Evolutionary conservation across 1,140 invertebrate species (phyloP).

Genomic region (Tetramorium alpestre): DNA sequence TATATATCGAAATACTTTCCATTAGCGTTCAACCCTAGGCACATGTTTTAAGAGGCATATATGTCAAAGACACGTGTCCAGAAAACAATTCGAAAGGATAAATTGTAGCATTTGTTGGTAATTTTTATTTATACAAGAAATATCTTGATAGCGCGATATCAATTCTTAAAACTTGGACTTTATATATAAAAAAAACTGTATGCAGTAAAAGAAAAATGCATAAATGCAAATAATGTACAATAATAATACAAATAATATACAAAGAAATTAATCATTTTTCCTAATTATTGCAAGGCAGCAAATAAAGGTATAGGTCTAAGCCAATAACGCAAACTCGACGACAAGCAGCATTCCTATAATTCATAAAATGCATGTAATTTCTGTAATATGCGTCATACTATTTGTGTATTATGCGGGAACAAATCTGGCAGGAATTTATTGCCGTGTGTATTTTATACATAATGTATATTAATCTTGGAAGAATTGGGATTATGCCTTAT

Average conservation of each 20-base stretch:
- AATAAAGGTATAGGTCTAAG: slow-evolving; percentile 6
- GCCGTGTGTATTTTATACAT: slow-evolving; percentile 68
- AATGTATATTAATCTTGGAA: slow-evolving; percentile 67
- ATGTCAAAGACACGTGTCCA: slow-evolving; percentile 64
- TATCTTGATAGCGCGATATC: slow-evolving; percentile 5
- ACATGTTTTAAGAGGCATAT: slow-evolving; percentile 49
- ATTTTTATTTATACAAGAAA: slow-evolving; percentile 38
- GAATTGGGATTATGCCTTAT: slow-evolving; percentile 72
- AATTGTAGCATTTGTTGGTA: slow-evolving; percentile 39
- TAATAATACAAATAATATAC: slow-evolving; percentile 56
- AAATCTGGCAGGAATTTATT: slow-evolving; percentile 64
- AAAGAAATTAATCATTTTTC: slow-evolving; percentile 23
- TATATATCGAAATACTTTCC: slow-evolving; percentile 43
- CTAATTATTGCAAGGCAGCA: slow-evolving; percentile 33
- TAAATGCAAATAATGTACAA: slow-evolving; percentile 46
- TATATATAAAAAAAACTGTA: slow-evolving; percentile 15
- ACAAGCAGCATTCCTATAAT: slow-evolving; percentile 42
- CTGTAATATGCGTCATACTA: slow-evolving; percentile 37
- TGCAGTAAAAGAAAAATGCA: background rate
- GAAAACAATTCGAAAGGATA: slow-evolving; percentile 25
- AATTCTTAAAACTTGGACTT: slow-evolving; percentile 10
- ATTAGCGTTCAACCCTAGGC: background rate
- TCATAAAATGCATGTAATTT: slow-evolving; percentile 25
- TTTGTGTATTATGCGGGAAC: slow-evolving; percentile 65
- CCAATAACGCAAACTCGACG: background rate